These are phyloP conservation scores for Scomberomorus guttatus DNA, from an alignment of 2,797 vertebrate genomes.

Conservation along the genomic window DNA sequence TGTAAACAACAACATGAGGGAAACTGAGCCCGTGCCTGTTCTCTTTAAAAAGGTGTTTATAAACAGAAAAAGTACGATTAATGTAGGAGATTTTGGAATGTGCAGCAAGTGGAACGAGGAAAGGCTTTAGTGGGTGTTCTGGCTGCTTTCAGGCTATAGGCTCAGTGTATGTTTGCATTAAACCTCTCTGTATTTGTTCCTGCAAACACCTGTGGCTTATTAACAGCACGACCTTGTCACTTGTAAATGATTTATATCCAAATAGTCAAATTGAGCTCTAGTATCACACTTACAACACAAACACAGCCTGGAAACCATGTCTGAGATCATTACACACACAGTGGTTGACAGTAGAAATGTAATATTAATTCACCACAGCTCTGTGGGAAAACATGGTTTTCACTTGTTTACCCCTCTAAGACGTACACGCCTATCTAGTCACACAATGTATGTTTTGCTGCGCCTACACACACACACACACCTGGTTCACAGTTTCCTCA, in stretches of 20 bases:
- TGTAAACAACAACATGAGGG: slow-evolving; percentile 75
- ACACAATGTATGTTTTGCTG: slow-evolving; percentile 3
- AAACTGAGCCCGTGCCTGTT: slow-evolving; percentile 29
- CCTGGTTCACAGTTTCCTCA: slow-evolving; percentile 37
- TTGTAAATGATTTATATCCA: slow-evolving; percentile 59
- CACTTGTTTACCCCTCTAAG: not conserved
- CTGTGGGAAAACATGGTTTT: not conserved
- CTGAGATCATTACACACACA: slow-evolving; percentile 3
- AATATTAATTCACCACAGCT: slow-evolving; percentile 14
- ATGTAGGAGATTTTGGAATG: no score
- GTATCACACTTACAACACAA: slow-evolving; percentile 62
- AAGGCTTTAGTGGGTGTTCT: slow-evolving; percentile 15
- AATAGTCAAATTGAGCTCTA: slow-evolving; percentile 36
- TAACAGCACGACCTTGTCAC: slow-evolving; percentile 36
- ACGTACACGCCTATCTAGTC: not conserved
- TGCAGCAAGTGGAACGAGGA: not conserved
- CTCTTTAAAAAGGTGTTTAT: slow-evolving; percentile 25
- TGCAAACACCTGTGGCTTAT: slow-evolving; percentile 41
- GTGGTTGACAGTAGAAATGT: not conserved
- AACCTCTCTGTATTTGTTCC: slow-evolving; percentile 46
- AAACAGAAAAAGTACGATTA: slow-evolving; percentile 29
- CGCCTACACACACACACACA: slow-evolving; percentile 21
- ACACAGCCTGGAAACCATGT: slow-evolving; percentile 35
- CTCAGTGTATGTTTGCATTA: slow-evolving; percentile 41
- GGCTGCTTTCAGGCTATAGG: slow-evolving; percentile 26